phyloP scores from a whole-genome alignment of 1,140 invertebrate genomes.

The Sycophaga agraensis region DNA sequence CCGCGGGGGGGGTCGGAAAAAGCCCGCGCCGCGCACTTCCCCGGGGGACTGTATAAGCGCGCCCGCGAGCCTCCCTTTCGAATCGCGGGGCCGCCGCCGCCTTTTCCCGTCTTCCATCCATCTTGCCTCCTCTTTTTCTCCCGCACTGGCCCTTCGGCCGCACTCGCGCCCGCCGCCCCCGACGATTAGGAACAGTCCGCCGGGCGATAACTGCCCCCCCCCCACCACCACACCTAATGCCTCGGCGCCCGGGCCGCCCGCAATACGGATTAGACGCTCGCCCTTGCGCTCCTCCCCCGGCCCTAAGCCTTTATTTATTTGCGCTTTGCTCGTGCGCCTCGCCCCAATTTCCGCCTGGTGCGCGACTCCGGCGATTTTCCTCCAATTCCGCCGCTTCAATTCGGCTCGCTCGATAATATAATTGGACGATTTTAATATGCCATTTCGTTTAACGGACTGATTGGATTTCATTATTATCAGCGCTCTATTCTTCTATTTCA shows the following conservation, averaged over 20 bases:
- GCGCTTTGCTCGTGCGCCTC: background rate
- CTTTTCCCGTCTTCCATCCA: conserved; percentile 18
- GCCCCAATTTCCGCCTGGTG: background rate
- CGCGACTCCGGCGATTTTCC: too few species aligned
- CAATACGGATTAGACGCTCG: conserved; percentile 52
- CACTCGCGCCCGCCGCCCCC: conserved; percentile 8
- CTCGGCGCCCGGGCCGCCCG: conserved; percentile 45
- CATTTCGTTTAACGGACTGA: too few species aligned
- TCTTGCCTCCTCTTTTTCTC: conserved; percentile 14
- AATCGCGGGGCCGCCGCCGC: too few species aligned
- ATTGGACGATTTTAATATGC: too few species aligned
- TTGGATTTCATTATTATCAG: too few species aligned
- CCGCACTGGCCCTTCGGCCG: background rate
- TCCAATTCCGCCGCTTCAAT: too few species aligned
- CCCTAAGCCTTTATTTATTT: background rate
- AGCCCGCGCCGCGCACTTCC: too few species aligned
- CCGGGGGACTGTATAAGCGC: too few species aligned
- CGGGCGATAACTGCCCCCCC: conserved; percentile 51
- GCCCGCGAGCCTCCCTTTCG: too few species aligned
- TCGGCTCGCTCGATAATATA: too few species aligned
- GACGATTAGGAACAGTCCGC: conserved; percentile 58
- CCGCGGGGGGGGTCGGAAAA: too few species aligned
- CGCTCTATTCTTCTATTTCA: too few species aligned
- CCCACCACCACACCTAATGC: conserved; percentile 45
- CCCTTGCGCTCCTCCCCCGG: background rate